Conservation (phyloP, 2,888 invertebrate genomes). For the Atrina japonica region DNA sequence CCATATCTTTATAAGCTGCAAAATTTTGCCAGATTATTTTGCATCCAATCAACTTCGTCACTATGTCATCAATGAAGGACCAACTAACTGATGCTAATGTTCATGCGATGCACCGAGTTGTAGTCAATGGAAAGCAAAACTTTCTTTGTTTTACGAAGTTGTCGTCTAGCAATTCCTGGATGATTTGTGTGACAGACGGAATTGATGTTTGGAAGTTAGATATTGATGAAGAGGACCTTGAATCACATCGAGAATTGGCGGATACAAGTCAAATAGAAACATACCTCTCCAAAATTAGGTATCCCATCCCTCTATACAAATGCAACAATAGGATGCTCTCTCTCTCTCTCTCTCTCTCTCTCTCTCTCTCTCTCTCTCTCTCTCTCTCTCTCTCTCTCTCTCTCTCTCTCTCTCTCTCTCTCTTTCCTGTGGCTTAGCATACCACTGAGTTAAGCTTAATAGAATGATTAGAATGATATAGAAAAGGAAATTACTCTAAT, state of each 20-base stretch:
- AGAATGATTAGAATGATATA: too few species aligned
- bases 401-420: too few species aligned
- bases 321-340: too few species aligned
- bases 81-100: slow-evolving; percentile 61
- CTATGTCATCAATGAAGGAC: slow-evolving; percentile 44
- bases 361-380: too few species aligned
- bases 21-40: neutral
- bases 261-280: slow-evolving; percentile 62
- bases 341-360: too few species aligned
- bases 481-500: too few species aligned
- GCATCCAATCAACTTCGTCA: neutral
- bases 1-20: slow-evolving; percentile 6
- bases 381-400: too few species aligned
- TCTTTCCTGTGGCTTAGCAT: too few species aligned
- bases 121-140: slow-evolving; percentile 59
- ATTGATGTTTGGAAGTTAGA: slow-evolving; percentile 70
- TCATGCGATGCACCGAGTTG: slow-evolving; percentile 58
- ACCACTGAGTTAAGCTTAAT: too few species aligned
- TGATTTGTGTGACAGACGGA: slow-evolving; percentile 70
- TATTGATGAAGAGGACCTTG: slow-evolving; percentile 68
- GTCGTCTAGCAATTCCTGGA: slow-evolving; percentile 50
- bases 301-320: neutral
- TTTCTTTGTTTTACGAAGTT: slow-evolving; percentile 70
- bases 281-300: slow-evolving; percentile 70
- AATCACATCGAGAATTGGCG: slow-evolving; percentile 66